phyloP scores from a whole-genome alignment of 92 coral and sea anemone genomes.

The Epizoanthus rinbou region DNA sequence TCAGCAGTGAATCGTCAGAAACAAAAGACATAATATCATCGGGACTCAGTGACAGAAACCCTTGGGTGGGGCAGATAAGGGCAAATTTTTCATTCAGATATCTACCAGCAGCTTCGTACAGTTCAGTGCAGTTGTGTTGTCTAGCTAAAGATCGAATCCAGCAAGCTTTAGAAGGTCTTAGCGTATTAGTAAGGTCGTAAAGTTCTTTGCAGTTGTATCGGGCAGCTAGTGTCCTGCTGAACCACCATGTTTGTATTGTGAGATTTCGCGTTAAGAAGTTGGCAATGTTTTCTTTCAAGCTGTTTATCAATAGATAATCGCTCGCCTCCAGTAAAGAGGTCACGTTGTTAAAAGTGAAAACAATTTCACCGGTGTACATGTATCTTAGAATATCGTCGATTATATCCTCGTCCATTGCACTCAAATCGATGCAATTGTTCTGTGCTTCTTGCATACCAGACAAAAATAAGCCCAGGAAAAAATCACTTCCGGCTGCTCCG shows the following conservation, averaged over 20 bases:
- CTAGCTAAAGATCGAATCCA: background rate
- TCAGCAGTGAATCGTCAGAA: conserved; percentile 9
- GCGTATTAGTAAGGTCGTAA: background rate
- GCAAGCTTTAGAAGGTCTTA: background rate
- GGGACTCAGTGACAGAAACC: conserved; percentile 14
- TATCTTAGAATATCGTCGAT: conserved; percentile 1
- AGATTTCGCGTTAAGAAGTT: conserved; percentile 10
- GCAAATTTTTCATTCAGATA: background rate
- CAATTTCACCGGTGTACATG: conserved; percentile 13
- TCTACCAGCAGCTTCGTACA: conserved; percentile 3
- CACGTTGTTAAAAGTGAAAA: conserved; percentile 12
- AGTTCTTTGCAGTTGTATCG: conserved; percentile 18
- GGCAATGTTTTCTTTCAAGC: conserved; percentile 1
- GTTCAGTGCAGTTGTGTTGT: background rate
- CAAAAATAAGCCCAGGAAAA: conserved; percentile 17
- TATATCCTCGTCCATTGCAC: background rate
- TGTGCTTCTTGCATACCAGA: conserved; percentile 26
- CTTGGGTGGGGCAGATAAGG: background rate
- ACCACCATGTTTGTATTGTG: conserved; percentile 22
- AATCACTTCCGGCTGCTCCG: conserved; percentile 15
- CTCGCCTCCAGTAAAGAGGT: conserved; percentile 5
- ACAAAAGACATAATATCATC: background rate
- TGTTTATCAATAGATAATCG: conserved; percentile 8
- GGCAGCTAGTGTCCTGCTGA: conserved; percentile 19
- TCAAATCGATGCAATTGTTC: background rate